Evolutionary conservation across 2,888 invertebrate species (phyloP), one percentile per base, ranked within the genome.

Genomic region (Tethea ocularis): DNA sequence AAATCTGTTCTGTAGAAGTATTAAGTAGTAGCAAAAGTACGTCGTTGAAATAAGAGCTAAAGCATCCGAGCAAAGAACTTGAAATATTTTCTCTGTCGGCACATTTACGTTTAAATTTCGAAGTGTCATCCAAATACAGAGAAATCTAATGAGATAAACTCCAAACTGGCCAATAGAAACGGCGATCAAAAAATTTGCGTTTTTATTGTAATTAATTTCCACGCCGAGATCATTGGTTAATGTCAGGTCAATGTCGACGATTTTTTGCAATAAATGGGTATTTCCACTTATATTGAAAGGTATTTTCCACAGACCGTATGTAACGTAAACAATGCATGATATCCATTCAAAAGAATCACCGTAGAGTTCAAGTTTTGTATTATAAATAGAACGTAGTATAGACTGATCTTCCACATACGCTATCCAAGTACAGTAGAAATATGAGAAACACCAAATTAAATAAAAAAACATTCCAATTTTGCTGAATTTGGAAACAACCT

Each of bases 261-360:
- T 68, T 24, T 73, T 66, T 59, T 82, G 78, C n/a, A 80, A 55
- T 15, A 79, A 71, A 1, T 56, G 41, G 1, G 62, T 60, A 55
- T 79, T 72, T 2, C 74, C 70, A 58, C 77, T 79, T 29, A 84
- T 61, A 56, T 71, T 62, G 57, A 82, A 83, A 0, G 86, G 79
- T 55, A 84, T 64, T 61, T 86, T 82, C 79, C 82, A 83, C 74
- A 86, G 77, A 0, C 75, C 66, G 38, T 82, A 75, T 2, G 82
- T 5, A 11, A 82, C 77, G 51, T 77, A 86, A 0, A 75, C 0
- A 0, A 77, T 57, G 2, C 83, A 78, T 1, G 73, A 66, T 17
- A 79, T 62, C 59, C 79, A 78, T 62, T 88, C 87, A 26, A 78
- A 80, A 54, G 79, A 76, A 59, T 89, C 90, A 0, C 88, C 89